Evolutionary conservation across 2,113 vertebrate species (phyloP), one percentile per base, ranked within the genome.

Genomic region (Sinocyclocheilus grahami): DNA sequence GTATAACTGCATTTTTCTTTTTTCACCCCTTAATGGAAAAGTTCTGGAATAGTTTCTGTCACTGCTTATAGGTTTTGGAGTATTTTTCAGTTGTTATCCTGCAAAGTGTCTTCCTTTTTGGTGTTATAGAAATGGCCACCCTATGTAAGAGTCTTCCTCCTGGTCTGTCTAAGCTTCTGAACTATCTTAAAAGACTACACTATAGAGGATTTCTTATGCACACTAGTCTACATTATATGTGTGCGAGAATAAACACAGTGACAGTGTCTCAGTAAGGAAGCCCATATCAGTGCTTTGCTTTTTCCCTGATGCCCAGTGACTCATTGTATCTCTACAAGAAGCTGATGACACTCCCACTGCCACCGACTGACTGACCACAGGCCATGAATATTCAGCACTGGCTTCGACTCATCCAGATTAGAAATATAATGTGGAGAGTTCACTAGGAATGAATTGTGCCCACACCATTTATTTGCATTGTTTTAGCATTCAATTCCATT

Each of bases 211-310:
- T 55, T 55, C 14, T 18, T 10, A 72, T 78, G 63, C 74, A 51
- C 2, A 14, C 77, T 27, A 48, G 51, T 5, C 51, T 55, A 55
- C 53, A 55, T 20, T 85, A 3, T 30, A n/a, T 10, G 60, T 37
- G 60, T 53, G 72, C 0, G 11, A 12, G n/a, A n/a, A 72, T 39
- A 72, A 42, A 48, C 0, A 72, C 37, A 12, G 37, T 37, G 20
- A 3, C 4, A 39, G 1, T 46, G 10, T 77, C 16, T n/a, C 65
- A 20, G 83, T 13, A 39, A 37, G 67, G 58, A 60, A 63, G 58
- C 42, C 74, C 63, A 33, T 13, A 55, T 75, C 84, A 67, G n/a
- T 16, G 37, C 53, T 69, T 27, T 81, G 37, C 24, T 65, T 78
- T 85, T 53, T 69, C 62, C 51, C 76, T 58, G 39, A 13, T 69